Evolutionary conservation across 2,888 invertebrate genomes (phyloP), one percentile per base, ranked within the genome.

Genomic region (Teinopalpus imperialis): DNA sequence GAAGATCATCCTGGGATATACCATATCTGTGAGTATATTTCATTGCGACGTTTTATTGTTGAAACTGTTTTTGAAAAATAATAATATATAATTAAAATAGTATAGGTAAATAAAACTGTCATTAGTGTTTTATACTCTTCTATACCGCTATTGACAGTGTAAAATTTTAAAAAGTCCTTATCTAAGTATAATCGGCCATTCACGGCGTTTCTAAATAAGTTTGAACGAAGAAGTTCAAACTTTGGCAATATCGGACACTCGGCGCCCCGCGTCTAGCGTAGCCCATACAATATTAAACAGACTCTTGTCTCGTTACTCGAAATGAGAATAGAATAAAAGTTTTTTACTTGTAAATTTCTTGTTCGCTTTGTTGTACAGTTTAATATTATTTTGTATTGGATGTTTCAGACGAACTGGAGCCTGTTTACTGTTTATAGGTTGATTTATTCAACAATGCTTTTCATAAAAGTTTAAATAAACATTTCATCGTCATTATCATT

Each of bases 201-300:
- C 14, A 14, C 34, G 32, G 7, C 26, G 58, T 63, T 59, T 52
- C 54, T 57, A 57, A 56, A 59, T 54, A 62, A 59, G 48, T 56
- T 43, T 46, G 40, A 53, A 57, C 53, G 48, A 53, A 53, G 47
- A 41, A 51, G 20, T 16, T 13, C 12, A 34, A 69, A 70, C 58
- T 69, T 69, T 58, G 36, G 59, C 59, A 66, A 69, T 68, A 64
- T 61, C 56, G 59, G 52, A 56, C 56, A 61, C 57, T 60, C 48
- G 41, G 46, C 47, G 42, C 57, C 49, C 56, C 55, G 5, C 26
- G 9, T 27, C 40, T 26, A 29, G 8, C 12, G 14, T 31, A 16
- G 20, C 34, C 26, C 40, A 27, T 34, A 45, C 45, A 40, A 45
- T 45, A 40, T 40, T 45, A 45, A 40, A 23, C 34, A 23, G 12